Evolutionary conservation across 1,140 invertebrate genomes (phyloP), one percentile per base, ranked within the genome.

Genomic region (Ostrea denselamellosa): DNA sequence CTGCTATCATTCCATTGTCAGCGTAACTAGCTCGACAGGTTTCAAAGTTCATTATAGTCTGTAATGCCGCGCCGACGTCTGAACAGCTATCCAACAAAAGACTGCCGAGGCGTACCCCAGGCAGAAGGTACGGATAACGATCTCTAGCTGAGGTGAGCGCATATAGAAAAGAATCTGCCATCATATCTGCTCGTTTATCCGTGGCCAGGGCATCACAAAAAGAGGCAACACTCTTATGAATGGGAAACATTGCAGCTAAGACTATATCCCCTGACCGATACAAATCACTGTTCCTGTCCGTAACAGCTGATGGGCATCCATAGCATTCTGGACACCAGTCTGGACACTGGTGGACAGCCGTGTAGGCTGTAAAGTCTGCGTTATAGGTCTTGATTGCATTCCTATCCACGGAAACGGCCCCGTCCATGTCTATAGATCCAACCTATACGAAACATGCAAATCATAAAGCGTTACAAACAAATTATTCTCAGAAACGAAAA

Each of bases 231-330:
- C 62, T 86, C 94, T 95, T 96, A 91, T 97, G 97, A 3, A 97
- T 96, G 0, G 97, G 97, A 93, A 97, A 97, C 2, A 98, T 92
- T 0, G 97, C 97, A 0, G 97, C 97, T 0, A 97, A 92, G 12
- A 97, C 96, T 54, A 97, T 95, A 90, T 97, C 97, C 2, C 97
- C 97, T 53, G 90, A 90, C 3, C 90, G 85, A 83, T 90, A 93
- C 71, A 86, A 71, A 8, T 88, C 85, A 12, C 71, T 44, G 28
- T 8, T 44, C 0, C 19, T 65, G 34, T 56, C 56, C 34, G n/a
- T 28, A 51, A 22, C 19, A 58, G 51, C 14, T 58, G 85, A 19
- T 58, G 25, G 52, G 83, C 86, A 90, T 22, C 62, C 22, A n/a
- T 87, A 22, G 62, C 91, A 92, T 9, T 53, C 62, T 17, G 91